Conservation (phyloP, 2,797 vertebrate genomes). For the Notolabrus celidotus region DNA sequence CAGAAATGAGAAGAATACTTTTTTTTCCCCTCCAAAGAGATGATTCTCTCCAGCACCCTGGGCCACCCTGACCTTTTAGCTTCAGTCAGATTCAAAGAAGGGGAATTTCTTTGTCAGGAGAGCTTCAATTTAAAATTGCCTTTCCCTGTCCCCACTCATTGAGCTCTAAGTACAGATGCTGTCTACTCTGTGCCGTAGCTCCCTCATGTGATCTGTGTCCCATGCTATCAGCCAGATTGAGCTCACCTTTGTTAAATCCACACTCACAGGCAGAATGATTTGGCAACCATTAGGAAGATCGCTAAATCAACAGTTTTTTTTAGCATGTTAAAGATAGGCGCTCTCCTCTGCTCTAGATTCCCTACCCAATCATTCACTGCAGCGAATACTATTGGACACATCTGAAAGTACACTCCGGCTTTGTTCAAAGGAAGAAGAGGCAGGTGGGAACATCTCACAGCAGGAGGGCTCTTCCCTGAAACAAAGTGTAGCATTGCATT, state of each 20-base stretch:
- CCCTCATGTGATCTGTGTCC: slow-evolving; percentile 54
- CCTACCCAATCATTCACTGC: slow-evolving; percentile 29
- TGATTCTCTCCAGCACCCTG: slow-evolving; percentile 3
- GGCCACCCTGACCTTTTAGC: slow-evolving; percentile 38
- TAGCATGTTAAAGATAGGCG: not conserved
- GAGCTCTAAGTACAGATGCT: slow-evolving; percentile 10
- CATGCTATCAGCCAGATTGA: slow-evolving; percentile 46
- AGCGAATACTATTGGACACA: slow-evolving; percentile 25
- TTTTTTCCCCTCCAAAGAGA: slow-evolving; percentile 27
- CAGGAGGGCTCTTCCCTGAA: slow-evolving; percentile 19
- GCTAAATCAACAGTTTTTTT: slow-evolving; percentile 26
- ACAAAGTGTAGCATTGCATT: slow-evolving; percentile 60
- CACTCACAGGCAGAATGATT: slow-evolving; percentile 48
- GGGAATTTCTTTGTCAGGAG: slow-evolving; percentile 38
- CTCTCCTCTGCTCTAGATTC: slow-evolving; percentile 9
- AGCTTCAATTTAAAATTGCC: slow-evolving; percentile 38
- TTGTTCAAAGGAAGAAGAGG: slow-evolving; percentile 30
- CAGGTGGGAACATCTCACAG: slow-evolving; percentile 45
- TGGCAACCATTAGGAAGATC: slow-evolving; percentile 38
- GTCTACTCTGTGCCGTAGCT: slow-evolving; percentile 27
- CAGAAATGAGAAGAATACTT: slow-evolving; percentile 1
- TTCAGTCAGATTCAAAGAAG: slow-evolving; percentile 47
- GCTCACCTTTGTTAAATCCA: slow-evolving; percentile 63
- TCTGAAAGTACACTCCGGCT: slow-evolving; percentile 21
- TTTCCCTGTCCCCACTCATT: slow-evolving; percentile 24